These are phyloP conservation scores for Puffinus mauretanicus DNA, from an alignment of 2,113 vertebrate genomes.

Conservation along the genomic window DNA sequence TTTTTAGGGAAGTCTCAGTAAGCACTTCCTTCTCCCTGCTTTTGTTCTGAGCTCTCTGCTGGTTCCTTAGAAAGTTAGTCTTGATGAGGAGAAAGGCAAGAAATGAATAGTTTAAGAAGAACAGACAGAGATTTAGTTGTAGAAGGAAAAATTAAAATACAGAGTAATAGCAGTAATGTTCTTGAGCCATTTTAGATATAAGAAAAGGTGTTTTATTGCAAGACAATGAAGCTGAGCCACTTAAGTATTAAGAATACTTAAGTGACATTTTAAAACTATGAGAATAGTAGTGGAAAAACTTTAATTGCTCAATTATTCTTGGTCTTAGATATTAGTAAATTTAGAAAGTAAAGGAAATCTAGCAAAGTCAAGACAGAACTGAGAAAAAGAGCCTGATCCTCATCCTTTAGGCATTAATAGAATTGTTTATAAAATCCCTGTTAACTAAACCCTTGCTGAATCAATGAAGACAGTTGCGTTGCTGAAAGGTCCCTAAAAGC, in stretches of 20 bases:
- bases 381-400: not conserved
- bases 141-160: not conserved
- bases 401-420: not conserved
- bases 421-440: not conserved
- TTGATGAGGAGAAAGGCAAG: not conserved
- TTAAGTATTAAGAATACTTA: not conserved
- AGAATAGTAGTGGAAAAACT: not conserved
- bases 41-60: not conserved
- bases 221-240: not conserved
- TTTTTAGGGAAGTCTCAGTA: not conserved
- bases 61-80: not conserved
- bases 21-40: not conserved
- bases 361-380: not conserved
- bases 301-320: not conserved
- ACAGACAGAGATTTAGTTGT: not conserved
- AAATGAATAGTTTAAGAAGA: not conserved
- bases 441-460: not conserved
- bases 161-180: not conserved
- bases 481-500: not conserved
- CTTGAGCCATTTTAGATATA: not conserved
- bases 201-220: not conserved
- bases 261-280: not conserved
- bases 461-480: not conserved
- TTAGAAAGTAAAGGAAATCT: not conserved
- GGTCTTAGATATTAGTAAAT: not conserved